These are phyloP conservation scores for Chionomys nivalis DNA, from an alignment of 2,113 vertebrate genomes.

Conservation along the genomic window DNA sequence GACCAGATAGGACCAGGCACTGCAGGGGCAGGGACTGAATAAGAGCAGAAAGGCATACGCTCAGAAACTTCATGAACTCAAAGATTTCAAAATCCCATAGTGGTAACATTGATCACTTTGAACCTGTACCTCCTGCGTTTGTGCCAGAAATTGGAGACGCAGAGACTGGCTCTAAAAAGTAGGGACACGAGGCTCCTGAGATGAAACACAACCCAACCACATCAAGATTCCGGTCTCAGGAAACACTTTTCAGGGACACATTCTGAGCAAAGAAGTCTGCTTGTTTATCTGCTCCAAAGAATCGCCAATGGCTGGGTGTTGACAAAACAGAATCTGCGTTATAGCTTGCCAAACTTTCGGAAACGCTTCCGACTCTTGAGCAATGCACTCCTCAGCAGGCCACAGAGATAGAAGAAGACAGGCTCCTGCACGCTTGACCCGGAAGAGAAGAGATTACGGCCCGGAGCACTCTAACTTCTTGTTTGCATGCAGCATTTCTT, in stretches of 20 bases:
- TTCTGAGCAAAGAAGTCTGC: neutral
- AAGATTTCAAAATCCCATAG: conserved; percentile 34
- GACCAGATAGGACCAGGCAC: neutral
- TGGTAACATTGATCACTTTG: conserved; percentile 33
- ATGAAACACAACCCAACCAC: neutral
- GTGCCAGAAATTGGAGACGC: conserved; percentile 8
- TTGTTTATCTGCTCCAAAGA: neutral
- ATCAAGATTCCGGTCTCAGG: neutral
- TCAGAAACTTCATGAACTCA: conserved; percentile 72
- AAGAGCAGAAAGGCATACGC: conserved; percentile 50
- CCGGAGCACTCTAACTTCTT: neutral
- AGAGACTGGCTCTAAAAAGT: conserved; percentile 36
- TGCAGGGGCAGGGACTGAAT: neutral
- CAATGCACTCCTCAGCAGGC: neutral
- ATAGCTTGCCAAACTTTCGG: neutral
- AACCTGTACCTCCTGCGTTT: conserved; percentile 56
- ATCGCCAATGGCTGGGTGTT: neutral
- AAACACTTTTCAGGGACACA: neutral
- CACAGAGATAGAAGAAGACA: neutral
- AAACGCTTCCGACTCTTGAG: too few species aligned
- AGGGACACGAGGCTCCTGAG: conserved; percentile 53
- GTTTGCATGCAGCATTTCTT: conserved; percentile 24
- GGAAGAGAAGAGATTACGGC: conserved; percentile 12
- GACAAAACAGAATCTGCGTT: neutral
- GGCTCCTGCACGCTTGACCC: neutral